A percentile compares a stretch with the other conserved stretches of the same genome.
phyloP scores from a whole-genome alignment of 2,113 vertebrate species.

The Marcusenius ussheri region DNA sequence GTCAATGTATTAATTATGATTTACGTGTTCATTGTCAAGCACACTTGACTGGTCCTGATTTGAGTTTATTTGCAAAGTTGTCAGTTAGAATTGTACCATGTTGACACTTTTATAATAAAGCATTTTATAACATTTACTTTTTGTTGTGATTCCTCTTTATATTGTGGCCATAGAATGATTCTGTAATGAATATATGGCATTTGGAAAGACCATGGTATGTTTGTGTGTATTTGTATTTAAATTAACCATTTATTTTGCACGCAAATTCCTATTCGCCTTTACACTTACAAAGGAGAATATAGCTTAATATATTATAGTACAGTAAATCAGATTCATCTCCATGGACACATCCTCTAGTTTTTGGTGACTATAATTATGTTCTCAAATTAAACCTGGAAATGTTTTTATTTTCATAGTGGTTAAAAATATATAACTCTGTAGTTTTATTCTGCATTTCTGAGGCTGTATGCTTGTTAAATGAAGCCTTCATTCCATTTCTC shows the following conservation, averaged over 20 bases:
- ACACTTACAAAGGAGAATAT: neutral
- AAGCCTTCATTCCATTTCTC: neutral
- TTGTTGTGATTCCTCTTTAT: constrained; percentile 13
- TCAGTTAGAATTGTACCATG: constrained; percentile 28
- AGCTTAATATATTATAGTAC: neutral
- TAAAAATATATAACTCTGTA: neutral
- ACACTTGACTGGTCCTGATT: constrained; percentile 30
- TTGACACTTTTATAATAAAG: constrained; percentile 63
- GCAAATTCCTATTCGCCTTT: neutral
- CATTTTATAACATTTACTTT: constrained; percentile 55
- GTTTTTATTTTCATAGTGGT: neutral
- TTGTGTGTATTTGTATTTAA: neutral
- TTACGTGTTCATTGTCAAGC: neutral
- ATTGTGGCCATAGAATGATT: neutral
- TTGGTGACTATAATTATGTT: neutral
- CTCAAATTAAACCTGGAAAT: neutral
- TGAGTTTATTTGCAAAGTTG: constrained; percentile 28
- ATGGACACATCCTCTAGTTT: neutral
- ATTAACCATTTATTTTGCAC: neutral
- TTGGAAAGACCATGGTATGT: neutral
- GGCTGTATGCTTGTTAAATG: neutral
- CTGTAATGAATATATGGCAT: neutral
- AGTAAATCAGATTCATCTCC: neutral
- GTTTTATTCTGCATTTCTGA: neutral
- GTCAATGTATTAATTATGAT: constrained; percentile 25